phyloP scores from a whole-genome alignment of 2,888 invertebrate species.

The Aethes cnicana region DNA sequence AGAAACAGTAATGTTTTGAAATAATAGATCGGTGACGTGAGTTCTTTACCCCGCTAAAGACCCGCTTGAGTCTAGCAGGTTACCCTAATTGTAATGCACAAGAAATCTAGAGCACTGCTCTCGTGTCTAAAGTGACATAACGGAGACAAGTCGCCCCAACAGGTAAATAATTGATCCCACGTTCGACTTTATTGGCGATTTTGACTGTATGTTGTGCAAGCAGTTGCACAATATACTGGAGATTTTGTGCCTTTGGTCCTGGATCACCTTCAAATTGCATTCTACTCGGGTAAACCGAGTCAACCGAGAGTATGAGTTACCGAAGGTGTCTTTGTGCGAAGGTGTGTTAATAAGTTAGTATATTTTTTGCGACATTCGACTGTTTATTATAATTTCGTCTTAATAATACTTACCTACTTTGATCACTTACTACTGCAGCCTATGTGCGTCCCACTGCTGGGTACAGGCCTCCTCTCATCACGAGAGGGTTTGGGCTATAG shows the following conservation, averaged over 20 bases:
- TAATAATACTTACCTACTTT: too few species aligned
- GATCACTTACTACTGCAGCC: too few species aligned
- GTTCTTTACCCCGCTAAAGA: conserved; percentile 9
- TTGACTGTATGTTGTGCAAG: conserved; percentile 51
- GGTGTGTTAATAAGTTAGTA: too few species aligned
- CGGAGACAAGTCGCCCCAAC: conserved; percentile 49
- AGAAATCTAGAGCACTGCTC: conserved; percentile 55
- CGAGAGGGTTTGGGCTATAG: too few species aligned
- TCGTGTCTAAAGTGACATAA: conserved; percentile 56
- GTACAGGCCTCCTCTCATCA: too few species aligned
- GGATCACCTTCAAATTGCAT: conserved; percentile 42
- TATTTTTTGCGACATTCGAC: too few species aligned
- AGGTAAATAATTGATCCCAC: conserved; percentile 73
- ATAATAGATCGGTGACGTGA: conserved; percentile 12
- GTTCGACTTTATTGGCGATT: conserved; percentile 64
- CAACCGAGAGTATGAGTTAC: conserved; percentile 43
- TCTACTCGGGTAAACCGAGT: conserved; percentile 40
- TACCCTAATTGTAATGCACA: conserved; percentile 49
- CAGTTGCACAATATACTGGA: conserved; percentile 39
- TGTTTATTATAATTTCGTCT: too few species aligned
- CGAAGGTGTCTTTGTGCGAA: conserved; percentile 43
- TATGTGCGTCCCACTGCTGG: too few species aligned
- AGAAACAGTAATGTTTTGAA: conserved; percentile 9
- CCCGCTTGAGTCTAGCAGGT: conserved; percentile 20
- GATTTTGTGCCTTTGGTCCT: conserved; percentile 43